phyloP scores from a whole-genome alignment of 2,113 vertebrate genomes.

The Antigone vipio region DNA sequence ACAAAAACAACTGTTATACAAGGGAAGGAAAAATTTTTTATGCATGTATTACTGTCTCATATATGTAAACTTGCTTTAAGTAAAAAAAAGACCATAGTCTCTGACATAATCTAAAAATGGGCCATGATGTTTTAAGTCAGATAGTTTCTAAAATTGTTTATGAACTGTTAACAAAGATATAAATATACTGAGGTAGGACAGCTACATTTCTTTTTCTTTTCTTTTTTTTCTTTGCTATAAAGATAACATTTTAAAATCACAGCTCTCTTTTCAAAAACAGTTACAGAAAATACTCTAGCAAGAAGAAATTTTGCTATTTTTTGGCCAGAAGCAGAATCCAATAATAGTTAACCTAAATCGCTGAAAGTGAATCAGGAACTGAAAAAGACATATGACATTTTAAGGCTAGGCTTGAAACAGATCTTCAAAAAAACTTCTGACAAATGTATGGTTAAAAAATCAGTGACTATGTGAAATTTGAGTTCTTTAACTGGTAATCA shows the following conservation, averaged over 20 bases:
- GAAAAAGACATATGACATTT: not conserved
- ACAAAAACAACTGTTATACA: not conserved
- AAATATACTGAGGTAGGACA: not conserved
- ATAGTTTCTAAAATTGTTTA: not conserved
- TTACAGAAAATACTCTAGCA: not conserved
- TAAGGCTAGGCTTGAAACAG: not conserved
- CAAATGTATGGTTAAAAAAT: not conserved
- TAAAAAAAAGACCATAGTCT: not conserved
- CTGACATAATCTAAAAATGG: not conserved
- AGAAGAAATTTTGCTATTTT: not conserved
- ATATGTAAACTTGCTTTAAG: not conserved
- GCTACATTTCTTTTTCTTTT: not conserved
- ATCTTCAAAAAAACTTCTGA: not conserved
- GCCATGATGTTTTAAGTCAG: not conserved
- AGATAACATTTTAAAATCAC: not conserved
- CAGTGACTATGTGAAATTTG: not conserved
- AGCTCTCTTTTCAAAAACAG: not conserved
- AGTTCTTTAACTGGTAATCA: not conserved
- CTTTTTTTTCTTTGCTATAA: not conserved
- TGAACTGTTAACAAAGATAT: not conserved
- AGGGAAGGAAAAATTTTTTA: not conserved
- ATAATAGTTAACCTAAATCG: not conserved
- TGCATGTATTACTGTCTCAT: not conserved
- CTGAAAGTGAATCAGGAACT: not conserved
- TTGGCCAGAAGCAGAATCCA: not conserved